Percentiles rank a stretch among this genome's conserved stretches.
phyloP scores from a whole-genome alignment of 2,888 invertebrate species.

The Gastracanthus pulcherrimus region DNA sequence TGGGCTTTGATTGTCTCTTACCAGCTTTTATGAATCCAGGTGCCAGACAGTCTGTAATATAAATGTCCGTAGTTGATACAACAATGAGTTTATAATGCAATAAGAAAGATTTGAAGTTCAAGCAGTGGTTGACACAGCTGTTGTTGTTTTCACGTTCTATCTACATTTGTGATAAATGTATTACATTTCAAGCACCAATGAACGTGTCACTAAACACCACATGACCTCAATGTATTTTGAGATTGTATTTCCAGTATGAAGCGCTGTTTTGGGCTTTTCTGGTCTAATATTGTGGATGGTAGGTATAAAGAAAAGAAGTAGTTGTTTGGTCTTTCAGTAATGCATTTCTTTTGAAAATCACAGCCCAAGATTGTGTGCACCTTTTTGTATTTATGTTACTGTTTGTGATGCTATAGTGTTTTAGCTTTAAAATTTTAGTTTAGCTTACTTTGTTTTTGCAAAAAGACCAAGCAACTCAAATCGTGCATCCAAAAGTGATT shows the following conservation, averaged over 20 bases:
- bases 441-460: conserved; percentile 18
- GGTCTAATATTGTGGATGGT: conserved; percentile 71
- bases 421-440: conserved; percentile 10
- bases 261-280: conserved; percentile 66
- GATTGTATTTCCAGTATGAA: conserved; percentile 76
- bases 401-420: background rate
- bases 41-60: conserved; percentile 76
- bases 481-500: conserved; percentile 68
- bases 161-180: conserved; percentile 75
- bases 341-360: conserved; percentile 28
- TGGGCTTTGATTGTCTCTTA: conserved; percentile 70
- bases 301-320: conserved; percentile 74
- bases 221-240: conserved; percentile 75
- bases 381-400: conserved; percentile 46
- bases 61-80: conserved; percentile 74
- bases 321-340: conserved; percentile 75
- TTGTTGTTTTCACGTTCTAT: conserved; percentile 74
- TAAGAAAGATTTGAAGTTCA: conserved; percentile 74
- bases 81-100: conserved; percentile 75
- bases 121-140: conserved; percentile 75
- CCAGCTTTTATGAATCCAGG: conserved; percentile 78
- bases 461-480: conserved; percentile 74
- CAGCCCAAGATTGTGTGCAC: conserved; percentile 42
- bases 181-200: conserved; percentile 76
- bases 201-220: conserved; percentile 68